phyloP scores from a whole-genome alignment of 2,113 vertebrate genomes.

The Cyrtonyx montezumae region DNA sequence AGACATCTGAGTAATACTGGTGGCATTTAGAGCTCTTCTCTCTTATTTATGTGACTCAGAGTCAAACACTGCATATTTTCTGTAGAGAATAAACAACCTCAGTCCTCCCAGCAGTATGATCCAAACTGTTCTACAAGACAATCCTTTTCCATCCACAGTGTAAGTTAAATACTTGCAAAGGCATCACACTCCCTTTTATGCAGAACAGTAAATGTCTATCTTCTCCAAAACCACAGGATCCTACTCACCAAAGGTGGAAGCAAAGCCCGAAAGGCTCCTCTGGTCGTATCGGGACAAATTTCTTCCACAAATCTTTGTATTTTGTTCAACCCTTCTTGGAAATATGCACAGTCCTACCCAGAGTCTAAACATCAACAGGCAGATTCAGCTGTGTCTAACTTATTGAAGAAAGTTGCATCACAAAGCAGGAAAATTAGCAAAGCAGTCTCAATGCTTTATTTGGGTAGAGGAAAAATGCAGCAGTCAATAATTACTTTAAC shows the following conservation, averaged over 20 bases:
- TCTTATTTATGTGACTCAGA: slow-evolving; percentile 74
- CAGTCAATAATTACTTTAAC: slow-evolving; percentile 16
- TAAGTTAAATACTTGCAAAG: slow-evolving; percentile 59
- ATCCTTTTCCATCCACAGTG: slow-evolving; percentile 54
- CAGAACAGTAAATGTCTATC: not conserved
- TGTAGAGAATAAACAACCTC: slow-evolving; percentile 68
- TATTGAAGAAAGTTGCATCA: not conserved
- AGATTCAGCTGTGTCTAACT: not conserved
- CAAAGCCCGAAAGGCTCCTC: not conserved
- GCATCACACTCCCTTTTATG: not conserved
- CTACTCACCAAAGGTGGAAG: not conserved
- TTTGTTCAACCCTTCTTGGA: not conserved
- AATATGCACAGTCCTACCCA: not conserved
- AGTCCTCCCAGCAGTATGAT: slow-evolving; percentile 39
- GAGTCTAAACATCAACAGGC: not conserved
- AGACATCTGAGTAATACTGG: slow-evolving; percentile 73
- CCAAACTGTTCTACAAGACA: slow-evolving; percentile 58
- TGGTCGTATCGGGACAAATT: not conserved
- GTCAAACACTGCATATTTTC: slow-evolving; percentile 40
- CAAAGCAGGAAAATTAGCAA: not conserved
- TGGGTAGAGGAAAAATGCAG: not conserved
- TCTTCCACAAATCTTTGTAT: not conserved
- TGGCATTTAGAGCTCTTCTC: slow-evolving; percentile 50
- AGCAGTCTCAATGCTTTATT: not conserved
- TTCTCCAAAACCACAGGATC: not conserved